phyloP scores from a whole-genome alignment of 2,797 vertebrate species.

The Pelochelys cantorii region DNA sequence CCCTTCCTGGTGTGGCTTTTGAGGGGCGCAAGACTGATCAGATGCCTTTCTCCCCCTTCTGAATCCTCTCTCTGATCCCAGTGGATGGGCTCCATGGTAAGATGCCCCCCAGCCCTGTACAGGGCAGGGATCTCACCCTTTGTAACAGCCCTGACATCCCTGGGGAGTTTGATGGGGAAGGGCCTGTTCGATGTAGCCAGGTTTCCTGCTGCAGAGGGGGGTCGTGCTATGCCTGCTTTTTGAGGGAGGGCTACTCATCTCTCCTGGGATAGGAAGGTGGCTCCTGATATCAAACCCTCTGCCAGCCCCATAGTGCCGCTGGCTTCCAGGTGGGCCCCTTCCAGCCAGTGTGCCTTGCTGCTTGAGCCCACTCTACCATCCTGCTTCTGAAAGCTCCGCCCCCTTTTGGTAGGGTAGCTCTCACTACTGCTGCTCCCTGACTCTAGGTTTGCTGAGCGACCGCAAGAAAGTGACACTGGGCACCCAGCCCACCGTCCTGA shows the following conservation, averaged over 20 bases:
- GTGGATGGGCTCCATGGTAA: not conserved
- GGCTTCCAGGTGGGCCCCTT: rapidly evolving
- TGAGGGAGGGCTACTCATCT: not conserved
- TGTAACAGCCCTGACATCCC: not conserved
- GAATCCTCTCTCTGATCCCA: not conserved
- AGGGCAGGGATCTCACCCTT: not conserved
- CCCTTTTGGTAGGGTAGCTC: rapidly evolving
- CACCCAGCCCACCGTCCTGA: conserved; percentile 95
- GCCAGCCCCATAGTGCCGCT: rapidly evolving
- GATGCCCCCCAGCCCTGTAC: not conserved
- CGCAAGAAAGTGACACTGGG: conserved; percentile 98
- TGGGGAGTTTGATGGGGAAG: not conserved
- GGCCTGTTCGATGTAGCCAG: not conserved
- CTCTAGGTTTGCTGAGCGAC: conserved; percentile 91
- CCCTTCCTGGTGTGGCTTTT: not conserved
- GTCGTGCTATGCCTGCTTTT: not conserved
- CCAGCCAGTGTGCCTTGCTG: not conserved
- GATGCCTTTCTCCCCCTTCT: rapidly evolving
- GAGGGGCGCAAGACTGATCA: rapidly evolving
- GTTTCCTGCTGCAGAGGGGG: not conserved
- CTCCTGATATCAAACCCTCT: rapidly evolving
- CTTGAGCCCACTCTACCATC: rapidly evolving
- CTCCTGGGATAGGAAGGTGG: not conserved
- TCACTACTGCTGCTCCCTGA: not conserved
- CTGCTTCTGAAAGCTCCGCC: rapidly evolving